A percentile compares a stretch with the other conserved stretches of the same genome.
These are phyloP conservation scores for Zosterops japonicus DNA, from an alignment of 2,113 vertebrate genomes.

Conservation along the genomic window DNA sequence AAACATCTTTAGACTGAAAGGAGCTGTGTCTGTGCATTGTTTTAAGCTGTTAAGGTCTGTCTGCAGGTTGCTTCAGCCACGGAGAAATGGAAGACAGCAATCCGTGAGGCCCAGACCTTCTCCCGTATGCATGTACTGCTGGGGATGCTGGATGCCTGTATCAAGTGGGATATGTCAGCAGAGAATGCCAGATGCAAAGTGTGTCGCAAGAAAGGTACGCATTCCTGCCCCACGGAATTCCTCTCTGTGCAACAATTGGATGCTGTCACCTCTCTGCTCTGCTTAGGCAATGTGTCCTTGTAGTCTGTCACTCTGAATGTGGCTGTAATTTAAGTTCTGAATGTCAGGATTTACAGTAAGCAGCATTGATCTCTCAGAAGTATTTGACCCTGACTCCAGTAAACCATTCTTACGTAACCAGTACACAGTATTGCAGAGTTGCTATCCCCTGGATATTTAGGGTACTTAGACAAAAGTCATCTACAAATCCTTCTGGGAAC, in stretches of 20 bases:
- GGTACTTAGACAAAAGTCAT: not conserved
- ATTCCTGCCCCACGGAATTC: not conserved
- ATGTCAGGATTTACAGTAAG: not conserved
- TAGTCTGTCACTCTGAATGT: not conserved
- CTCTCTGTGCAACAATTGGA: not conserved
- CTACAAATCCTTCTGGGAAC: not conserved
- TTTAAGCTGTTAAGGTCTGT: constrained; percentile 36
- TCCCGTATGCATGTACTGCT: constrained; percentile 96
- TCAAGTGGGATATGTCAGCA: constrained; percentile 99
- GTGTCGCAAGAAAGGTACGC: constrained; percentile 93
- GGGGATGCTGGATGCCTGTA: constrained; percentile 96
- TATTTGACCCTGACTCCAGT: not conserved
- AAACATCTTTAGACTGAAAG: not conserved
- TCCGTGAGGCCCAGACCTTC: constrained; percentile 94
- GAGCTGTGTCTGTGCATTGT: not conserved
- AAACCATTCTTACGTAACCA: not conserved
- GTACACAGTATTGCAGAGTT: not conserved
- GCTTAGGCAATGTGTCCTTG: not conserved
- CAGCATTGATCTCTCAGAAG: not conserved
- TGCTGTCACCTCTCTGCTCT: not conserved
- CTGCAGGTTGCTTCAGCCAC: constrained; percentile 90
- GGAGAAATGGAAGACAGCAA: constrained; percentile 93
- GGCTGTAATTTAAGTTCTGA: not conserved
- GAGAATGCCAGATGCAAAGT: constrained; percentile 98
- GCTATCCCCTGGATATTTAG: not conserved